Evolutionary conservation across 2,888 invertebrate species (phyloP).

Genomic region (Saturnia japonica): DNA sequence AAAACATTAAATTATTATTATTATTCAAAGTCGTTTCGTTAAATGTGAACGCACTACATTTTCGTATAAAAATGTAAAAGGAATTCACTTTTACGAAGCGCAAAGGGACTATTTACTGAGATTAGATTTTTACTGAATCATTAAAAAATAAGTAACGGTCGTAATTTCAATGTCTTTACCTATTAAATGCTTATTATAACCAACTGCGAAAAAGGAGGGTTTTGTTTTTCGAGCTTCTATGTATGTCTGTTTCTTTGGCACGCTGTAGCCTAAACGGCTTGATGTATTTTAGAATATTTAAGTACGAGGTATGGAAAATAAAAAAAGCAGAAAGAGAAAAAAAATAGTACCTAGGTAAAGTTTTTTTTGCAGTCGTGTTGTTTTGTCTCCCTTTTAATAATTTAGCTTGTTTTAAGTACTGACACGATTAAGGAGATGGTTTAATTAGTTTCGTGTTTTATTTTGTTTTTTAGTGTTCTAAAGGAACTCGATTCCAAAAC

Average conservation of each 20-base stretch:
- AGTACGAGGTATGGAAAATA: no score
- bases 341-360: no score
- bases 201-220: no score
- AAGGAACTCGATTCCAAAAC: background rate
- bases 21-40: background rate
- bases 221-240: no score
- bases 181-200: conserved; percentile 7
- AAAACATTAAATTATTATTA: background rate
- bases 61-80: conserved; percentile 30
- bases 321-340: no score
- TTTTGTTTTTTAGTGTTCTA: background rate
- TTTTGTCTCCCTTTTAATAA: no score
- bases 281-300: no score
- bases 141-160: conserved; percentile 41
- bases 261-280: no score
- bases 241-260: no score
- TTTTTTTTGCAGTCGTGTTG: no score
- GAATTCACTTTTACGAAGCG: conserved; percentile 30
- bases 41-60: background rate
- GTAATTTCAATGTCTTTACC: conserved; percentile 26
- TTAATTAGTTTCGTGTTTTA: background rate
- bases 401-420: background rate
- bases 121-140: conserved; percentile 46
- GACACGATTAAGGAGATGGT: background rate
- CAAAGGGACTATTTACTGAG: conserved; percentile 38